These are phyloP conservation scores for Zophobas morio DNA, from an alignment of 1,140 invertebrate species.

Conservation along the genomic window DNA sequence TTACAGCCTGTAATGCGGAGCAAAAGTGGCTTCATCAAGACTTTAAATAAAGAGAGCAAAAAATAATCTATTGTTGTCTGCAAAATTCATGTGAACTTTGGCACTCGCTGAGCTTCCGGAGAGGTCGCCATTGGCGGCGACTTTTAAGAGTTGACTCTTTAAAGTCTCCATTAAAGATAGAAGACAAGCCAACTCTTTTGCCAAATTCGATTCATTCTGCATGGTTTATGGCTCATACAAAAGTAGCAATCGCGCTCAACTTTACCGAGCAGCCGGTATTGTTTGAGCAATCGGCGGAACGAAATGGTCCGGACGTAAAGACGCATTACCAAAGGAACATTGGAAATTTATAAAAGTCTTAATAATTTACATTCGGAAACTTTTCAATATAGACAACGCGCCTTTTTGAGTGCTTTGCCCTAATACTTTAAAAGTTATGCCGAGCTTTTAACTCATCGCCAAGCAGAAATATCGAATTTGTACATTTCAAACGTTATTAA, in stretches of 20 bases:
- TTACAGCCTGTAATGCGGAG: slow-evolving; percentile 42
- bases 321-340: slow-evolving; percentile 44
- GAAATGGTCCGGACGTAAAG: slow-evolving; percentile 52
- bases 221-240: slow-evolving; percentile 48
- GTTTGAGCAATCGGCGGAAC: slow-evolving; percentile 50
- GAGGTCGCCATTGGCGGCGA: slow-evolving; percentile 30
- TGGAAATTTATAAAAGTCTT: slow-evolving; percentile 49
- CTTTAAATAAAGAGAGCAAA: slow-evolving; percentile 42
- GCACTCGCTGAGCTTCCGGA: slow-evolving; percentile 54
- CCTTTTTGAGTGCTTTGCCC: slow-evolving; percentile 12
- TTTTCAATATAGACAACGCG: slow-evolving; percentile 25
- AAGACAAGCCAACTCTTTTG: slow-evolving; percentile 47
- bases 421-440: slow-evolving; percentile 16
- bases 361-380: slow-evolving; percentile 49
- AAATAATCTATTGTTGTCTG: slow-evolving; percentile 55
- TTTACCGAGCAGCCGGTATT: slow-evolving; percentile 43
- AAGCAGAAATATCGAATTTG: slow-evolving; percentile 2
- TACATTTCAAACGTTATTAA: slow-evolving; percentile 1
- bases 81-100: slow-evolving; percentile 55
- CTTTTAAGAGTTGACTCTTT: slow-evolving; percentile 45
- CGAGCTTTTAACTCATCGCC: slow-evolving; percentile 4
- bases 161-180: slow-evolving; percentile 49
- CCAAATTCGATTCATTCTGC: slow-evolving; percentile 51
- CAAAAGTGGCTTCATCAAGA: slow-evolving; percentile 40
- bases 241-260: slow-evolving; percentile 29